These are phyloP conservation scores for Psephotus haematonotus DNA, from an alignment of 2,113 vertebrate genomes.

Conservation along the genomic window DNA sequence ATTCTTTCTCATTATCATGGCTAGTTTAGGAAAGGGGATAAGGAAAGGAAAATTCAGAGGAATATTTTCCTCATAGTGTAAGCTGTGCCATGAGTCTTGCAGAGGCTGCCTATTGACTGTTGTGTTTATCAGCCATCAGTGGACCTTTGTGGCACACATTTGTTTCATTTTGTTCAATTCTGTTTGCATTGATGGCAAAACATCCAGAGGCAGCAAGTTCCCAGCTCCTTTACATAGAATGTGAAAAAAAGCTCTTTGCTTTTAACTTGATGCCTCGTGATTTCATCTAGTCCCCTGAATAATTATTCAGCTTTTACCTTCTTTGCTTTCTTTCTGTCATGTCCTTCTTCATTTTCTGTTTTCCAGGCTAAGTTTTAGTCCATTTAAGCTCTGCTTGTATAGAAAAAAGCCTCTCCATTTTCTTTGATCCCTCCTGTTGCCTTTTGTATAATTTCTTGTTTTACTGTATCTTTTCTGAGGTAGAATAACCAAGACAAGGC, in stretches of 20 bases:
- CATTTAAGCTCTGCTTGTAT: neutral
- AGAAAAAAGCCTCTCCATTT: neutral
- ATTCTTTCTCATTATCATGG: neutral
- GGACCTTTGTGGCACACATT: neutral
- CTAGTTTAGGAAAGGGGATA: neutral
- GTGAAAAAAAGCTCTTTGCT: neutral
- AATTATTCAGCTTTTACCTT: neutral
- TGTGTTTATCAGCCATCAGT: neutral
- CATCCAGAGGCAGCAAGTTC: neutral
- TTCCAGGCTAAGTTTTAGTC: neutral
- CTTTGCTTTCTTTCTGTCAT: neutral
- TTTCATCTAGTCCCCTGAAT: neutral
- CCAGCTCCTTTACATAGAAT: neutral
- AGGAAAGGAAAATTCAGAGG: neutral
- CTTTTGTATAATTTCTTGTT: neutral
- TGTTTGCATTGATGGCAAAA: neutral
- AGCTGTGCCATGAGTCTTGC: neutral
- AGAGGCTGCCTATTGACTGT: neutral
- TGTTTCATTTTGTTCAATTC: neutral
- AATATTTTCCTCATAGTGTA: neutral
- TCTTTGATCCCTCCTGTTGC: neutral
- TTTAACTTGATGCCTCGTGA: neutral
- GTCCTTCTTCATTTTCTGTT: neutral
- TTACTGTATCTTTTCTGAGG: neutral
- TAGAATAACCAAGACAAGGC: neutral